Base-by-base conservation (phyloP, 2,888 invertebrate genomes). In the Escarpia spicata region DNA sequence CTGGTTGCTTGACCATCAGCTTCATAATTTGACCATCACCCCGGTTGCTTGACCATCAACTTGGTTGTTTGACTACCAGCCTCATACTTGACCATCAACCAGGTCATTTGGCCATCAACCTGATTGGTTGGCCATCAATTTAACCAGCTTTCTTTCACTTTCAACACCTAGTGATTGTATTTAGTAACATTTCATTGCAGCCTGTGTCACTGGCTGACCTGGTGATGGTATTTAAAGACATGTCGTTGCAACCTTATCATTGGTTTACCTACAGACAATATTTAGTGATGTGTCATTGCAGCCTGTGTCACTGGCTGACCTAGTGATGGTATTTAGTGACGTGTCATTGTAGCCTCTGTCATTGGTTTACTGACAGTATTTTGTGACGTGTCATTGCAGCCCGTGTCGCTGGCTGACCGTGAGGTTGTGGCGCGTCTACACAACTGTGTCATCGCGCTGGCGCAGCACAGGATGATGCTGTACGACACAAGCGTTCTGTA, bases 401-500 rank as follows among this genome's bases (percentile, higher is more conserved):
- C 97, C 19, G 97, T 99, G 43, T 97, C 97, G 10, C 97, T 97
- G 92, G 97, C 97, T 0, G 98, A 98, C 94, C 97, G 99, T 92
- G 98, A 98, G 96, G 98, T 98, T n/a, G 98, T 99, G 95, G 98
- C 98, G 0, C 97, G 99, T 93, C 96, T 99, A 44, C 97, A 98
- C 92, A 99, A 99, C 96, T 99, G 99, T 96, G 98, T 99, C 94
- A 96, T 98, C 91, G 98, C 98, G 0, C 97, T 99, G 92, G 98
- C 98, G 0, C 97, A 98, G 44, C 98, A 98, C 94, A 98, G 98
- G 96, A 98, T 99, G 97, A 98, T 98, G 97, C 97, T 99, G 2
- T 99, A 98, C 95, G 99, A 99, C 96, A 98, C 99, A 0, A 98
- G 98, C 95, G 98, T 99, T 91, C 97, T 98, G 94, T 98, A 98